A percentile compares a stretch with the other conserved stretches of the same genome.
Conservation (phyloP, 2,797 vertebrate genomes). For the Uromys caudimaculatus region DNA sequence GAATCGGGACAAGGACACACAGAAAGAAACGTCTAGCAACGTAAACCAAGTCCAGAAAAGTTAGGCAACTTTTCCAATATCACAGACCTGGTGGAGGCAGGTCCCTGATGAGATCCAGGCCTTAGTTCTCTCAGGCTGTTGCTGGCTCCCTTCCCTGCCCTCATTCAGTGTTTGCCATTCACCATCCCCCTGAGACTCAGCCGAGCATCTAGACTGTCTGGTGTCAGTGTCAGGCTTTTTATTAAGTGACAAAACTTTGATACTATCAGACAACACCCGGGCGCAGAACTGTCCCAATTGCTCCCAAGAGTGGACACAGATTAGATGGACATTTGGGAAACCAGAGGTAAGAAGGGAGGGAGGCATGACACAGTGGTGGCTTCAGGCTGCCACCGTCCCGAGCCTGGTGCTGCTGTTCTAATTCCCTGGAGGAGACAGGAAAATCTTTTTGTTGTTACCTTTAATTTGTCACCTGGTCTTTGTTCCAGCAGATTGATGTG, state of each 20-base stretch:
- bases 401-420: not conserved
- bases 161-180: constrained; percentile 37
- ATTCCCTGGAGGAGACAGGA: not conserved
- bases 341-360: not conserved
- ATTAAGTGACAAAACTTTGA: constrained; percentile 38
- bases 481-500: not conserved
- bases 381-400: not conserved
- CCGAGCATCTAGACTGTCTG: constrained; percentile 5
- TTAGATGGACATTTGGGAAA: constrained; percentile 61
- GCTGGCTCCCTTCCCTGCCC: not conserved
- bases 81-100: not conserved
- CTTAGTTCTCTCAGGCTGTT: not conserved
- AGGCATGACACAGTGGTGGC: constrained; percentile 4
- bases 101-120: not conserved
- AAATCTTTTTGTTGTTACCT: not conserved
- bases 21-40: not conserved
- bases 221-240: constrained; percentile 53
- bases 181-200: constrained; percentile 56
- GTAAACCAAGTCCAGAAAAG: constrained; percentile 2
- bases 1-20: not conserved
- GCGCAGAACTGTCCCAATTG: not conserved
- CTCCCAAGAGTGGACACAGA: constrained; percentile 51
- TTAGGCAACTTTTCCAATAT: not conserved
- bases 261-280: not conserved
- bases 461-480: not conserved